phyloP scores from a whole-genome alignment of 2,797 vertebrate genomes.

The Bradypus variegatus region DNA sequence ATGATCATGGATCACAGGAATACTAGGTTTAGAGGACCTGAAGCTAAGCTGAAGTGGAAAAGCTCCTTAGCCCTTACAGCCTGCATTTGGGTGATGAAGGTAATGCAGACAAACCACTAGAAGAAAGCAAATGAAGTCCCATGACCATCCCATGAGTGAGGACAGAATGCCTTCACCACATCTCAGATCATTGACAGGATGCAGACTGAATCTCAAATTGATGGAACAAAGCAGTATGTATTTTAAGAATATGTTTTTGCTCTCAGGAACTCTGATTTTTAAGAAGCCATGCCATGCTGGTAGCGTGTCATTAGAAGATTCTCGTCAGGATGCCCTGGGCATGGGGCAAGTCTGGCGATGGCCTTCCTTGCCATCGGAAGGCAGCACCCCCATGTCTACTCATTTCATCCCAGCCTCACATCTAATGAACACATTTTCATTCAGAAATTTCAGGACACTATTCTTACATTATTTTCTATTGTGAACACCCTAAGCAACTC shows the following conservation, averaged over 20 bases:
- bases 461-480: not conserved
- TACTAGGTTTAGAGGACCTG: not conserved
- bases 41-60: not conserved
- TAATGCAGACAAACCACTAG: too few species aligned
- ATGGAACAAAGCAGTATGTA: not conserved
- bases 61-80: too few species aligned
- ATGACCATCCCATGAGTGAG: too few species aligned
- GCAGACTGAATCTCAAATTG: not conserved
- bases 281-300: too few species aligned
- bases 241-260: not conserved
- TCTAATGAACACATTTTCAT: not conserved
- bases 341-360: not conserved
- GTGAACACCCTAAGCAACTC: not conserved
- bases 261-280: too few species aligned
- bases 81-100: too few species aligned
- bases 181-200: too few species aligned
- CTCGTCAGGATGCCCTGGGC: too few species aligned
- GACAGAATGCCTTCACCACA: too few species aligned
- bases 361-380: not conserved
- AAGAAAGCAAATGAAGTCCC: too few species aligned
- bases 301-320: fast-evolving
- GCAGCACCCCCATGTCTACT: not conserved
- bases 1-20: not conserved
- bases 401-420: not conserved
- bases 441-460: not conserved